These are phyloP conservation scores for Epinephelus moara DNA, from an alignment of 2,113 vertebrate genomes.

Conservation along the genomic window DNA sequence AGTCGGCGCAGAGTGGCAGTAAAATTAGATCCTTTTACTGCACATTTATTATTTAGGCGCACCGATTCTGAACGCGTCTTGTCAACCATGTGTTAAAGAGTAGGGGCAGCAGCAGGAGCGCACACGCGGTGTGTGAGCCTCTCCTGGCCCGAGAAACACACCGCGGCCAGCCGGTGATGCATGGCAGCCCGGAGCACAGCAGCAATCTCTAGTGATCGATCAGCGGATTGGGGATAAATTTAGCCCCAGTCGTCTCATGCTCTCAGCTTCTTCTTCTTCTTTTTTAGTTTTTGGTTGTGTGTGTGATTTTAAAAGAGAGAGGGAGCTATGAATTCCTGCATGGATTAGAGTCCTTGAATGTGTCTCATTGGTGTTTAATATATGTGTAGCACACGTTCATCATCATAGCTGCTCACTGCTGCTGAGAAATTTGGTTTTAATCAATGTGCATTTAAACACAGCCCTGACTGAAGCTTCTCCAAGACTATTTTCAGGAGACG, in stretches of 20 bases:
- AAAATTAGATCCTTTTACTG: constrained; percentile 82
- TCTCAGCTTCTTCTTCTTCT: neutral
- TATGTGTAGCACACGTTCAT: neutral
- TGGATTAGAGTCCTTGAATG: constrained; percentile 51
- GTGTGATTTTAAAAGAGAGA: constrained; percentile 21
- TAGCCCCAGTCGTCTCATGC: constrained; percentile 42
- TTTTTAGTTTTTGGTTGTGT: neutral
- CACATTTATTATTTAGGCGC: constrained; percentile 81
- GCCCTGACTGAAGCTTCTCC: neutral
- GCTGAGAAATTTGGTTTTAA: neutral
- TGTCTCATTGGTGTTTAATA: constrained; percentile 25
- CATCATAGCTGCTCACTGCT: neutral
- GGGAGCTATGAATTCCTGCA: constrained; percentile 27
- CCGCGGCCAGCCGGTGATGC: constrained; percentile 54
- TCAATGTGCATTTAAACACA: neutral
- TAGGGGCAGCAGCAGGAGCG: constrained; percentile 26
- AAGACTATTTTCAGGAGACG: neutral
- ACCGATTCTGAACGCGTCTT: constrained; percentile 68
- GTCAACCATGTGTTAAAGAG: constrained; percentile 77
- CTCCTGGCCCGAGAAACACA: constrained; percentile 20
- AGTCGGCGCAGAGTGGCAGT: constrained; percentile 43
- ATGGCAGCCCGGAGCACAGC: constrained; percentile 59
- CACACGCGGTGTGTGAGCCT: constrained; percentile 56
- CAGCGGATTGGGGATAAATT: constrained; percentile 61
- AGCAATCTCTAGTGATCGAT: constrained; percentile 69